Conservation (phyloP, 2,797 vertebrate genomes). For the Hylomyscus alleni region DNA sequence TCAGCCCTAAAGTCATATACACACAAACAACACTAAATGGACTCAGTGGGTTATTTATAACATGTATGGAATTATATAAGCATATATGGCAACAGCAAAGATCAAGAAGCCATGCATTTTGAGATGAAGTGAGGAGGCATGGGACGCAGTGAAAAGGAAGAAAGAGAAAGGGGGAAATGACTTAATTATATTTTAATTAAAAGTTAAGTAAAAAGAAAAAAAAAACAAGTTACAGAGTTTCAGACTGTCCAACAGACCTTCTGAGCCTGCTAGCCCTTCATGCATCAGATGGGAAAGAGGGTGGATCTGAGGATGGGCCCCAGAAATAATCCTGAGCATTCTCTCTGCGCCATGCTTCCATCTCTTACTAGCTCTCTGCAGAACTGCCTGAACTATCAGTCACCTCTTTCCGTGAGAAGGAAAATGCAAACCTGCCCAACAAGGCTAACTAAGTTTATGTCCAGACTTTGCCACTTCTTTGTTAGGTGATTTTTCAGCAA, state of each 20-base stretch:
- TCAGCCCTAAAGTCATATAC: neutral
- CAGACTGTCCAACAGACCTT: neutral
- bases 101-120: neutral
- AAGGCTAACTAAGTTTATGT: neutral
- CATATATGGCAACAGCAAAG: neutral
- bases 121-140: neutral
- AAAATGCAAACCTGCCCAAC: neutral
- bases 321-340: neutral
- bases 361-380: neutral
- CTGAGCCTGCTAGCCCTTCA: neutral
- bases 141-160: no score
- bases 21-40: neutral
- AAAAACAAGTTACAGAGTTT: neutral
- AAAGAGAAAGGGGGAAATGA: neutral
- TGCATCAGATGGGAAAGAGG: neutral
- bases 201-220: neutral
- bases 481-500: neutral
- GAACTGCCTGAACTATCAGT: neutral
- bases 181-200: neutral
- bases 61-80: neutral
- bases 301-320: neutral
- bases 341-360: rapidly evolving
- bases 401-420: neutral
- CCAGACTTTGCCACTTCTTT: neutral
- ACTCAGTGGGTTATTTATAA: neutral